Percentiles rank a stretch among this genome's conserved stretches.
phyloP scores from a whole-genome alignment of 2,888 invertebrate species.

The Drosophila aldrichi region DNA sequence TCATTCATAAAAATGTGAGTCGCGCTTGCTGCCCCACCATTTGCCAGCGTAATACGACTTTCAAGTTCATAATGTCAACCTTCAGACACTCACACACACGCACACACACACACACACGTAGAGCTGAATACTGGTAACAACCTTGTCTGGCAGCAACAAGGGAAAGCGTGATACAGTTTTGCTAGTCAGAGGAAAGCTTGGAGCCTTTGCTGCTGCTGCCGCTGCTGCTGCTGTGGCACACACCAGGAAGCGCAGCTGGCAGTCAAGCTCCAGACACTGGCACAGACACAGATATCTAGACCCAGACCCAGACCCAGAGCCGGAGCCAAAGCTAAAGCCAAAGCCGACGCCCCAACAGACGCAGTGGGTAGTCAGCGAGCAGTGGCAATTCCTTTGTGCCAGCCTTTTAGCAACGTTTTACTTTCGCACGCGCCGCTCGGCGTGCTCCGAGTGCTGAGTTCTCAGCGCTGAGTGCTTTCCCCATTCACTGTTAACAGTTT shows the following conservation, averaged over 20 bases:
- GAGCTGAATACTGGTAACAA: constrained; percentile 33
- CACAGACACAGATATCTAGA: constrained; percentile 37
- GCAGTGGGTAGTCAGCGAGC: constrained; percentile 49
- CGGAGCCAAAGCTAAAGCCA: constrained; percentile 10
- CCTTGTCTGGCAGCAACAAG: constrained; percentile 51
- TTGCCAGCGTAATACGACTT: constrained; percentile 68
- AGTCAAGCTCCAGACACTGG: constrained; percentile 44
- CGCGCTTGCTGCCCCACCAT: constrained; percentile 1
- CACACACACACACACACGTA: constrained; percentile 29
- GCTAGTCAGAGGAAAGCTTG: constrained; percentile 48
- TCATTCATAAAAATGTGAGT: constrained; percentile 76
- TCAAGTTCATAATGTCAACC: constrained; percentile 85
- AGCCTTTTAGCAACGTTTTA: constrained; percentile 67
- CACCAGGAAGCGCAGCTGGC: constrained; percentile 58
- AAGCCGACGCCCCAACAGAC: constrained; percentile 39
- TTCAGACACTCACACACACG: constrained; percentile 64
- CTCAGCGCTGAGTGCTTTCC: constrained; percentile 1
- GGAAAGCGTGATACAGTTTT: constrained; percentile 76
- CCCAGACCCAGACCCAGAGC: constrained; percentile 12
- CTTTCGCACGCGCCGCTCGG: constrained; percentile 63
- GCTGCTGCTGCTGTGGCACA: constrained; percentile 44
- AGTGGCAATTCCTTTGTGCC: constrained; percentile 74
- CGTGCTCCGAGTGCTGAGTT: constrained; percentile 7
- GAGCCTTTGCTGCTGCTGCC: constrained; percentile 31
- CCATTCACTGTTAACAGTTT: constrained; percentile 4